Percentiles rank a stretch among this genome's conserved stretches.
Evolutionary conservation across 1,140 invertebrate genomes (phyloP).

Genomic region (Calephelis nemesis): DNA sequence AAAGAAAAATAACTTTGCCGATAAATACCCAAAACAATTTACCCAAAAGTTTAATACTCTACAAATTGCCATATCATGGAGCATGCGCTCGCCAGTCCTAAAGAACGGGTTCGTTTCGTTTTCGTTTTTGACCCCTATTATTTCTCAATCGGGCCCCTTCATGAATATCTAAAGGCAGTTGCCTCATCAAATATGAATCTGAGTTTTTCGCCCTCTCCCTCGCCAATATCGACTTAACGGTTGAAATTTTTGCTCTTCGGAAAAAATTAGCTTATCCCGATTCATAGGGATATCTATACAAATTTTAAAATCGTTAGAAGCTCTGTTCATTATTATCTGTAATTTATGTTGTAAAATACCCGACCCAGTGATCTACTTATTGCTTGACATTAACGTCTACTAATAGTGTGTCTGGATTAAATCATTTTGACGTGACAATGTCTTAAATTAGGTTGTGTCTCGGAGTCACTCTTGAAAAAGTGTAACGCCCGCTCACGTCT

Average conservation of each 20-base stretch:
- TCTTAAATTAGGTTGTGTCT: too few species aligned
- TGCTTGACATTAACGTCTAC: too few species aligned
- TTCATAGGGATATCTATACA: background rate
- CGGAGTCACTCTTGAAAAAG: too few species aligned
- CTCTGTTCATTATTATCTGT: too few species aligned
- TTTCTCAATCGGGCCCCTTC: slow-evolving; percentile 35
- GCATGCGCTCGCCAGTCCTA: background rate
- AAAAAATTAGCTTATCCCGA: background rate
- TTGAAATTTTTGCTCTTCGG: slow-evolving; percentile 10
- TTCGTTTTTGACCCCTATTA: slow-evolving; percentile 24
- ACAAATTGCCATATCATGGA: slow-evolving; percentile 23
- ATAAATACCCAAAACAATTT: background rate
- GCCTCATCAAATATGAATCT: slow-evolving; percentile 40
- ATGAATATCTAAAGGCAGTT: slow-evolving; percentile 38
- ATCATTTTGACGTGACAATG: too few species aligned
- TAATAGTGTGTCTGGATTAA: too few species aligned
- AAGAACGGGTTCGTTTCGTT: slow-evolving; percentile 4
- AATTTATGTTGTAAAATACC: too few species aligned
- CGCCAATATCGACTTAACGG: slow-evolving; percentile 30
- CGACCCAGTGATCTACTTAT: too few species aligned
- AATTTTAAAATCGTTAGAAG: too few species aligned
- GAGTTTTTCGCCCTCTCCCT: slow-evolving; percentile 33
- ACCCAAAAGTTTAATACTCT: slow-evolving; percentile 21
- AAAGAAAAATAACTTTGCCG: too few species aligned
- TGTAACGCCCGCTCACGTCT: too few species aligned